Conservation (phyloP, 1,140 invertebrate species). For the Leucophenga varia region DNA sequence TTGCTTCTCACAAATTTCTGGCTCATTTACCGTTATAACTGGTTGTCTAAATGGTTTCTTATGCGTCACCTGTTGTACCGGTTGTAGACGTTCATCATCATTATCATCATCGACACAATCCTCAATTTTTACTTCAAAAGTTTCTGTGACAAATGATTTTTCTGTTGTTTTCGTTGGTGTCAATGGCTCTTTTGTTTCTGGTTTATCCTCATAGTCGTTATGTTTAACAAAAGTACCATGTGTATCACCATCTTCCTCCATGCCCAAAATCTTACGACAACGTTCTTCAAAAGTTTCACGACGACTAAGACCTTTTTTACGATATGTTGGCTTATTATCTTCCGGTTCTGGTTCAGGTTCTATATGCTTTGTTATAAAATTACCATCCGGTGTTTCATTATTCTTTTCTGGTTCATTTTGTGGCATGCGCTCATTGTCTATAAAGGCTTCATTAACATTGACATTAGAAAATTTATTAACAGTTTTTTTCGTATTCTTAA, state of each 20-base stretch:
- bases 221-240: conserved; percentile 29
- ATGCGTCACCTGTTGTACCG: background rate
- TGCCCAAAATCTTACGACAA: conserved; percentile 67
- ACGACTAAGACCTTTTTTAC: conserved; percentile 50
- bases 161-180: conserved; percentile 6
- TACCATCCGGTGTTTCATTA: conserved; percentile 38
- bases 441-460: too few relatives aligned
- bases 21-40: conserved; percentile 1
- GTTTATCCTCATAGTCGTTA: background rate
- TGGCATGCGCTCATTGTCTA: conserved; percentile 3
- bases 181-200: conserved; percentile 6
- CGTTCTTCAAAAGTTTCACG: conserved; percentile 71
- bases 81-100: conserved; percentile 26
- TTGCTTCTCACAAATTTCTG: too few relatives aligned
- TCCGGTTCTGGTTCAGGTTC: conserved; percentile 19
- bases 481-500: too few relatives aligned
- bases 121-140: conserved; percentile 46
- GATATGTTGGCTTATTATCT: conserved; percentile 25
- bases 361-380: conserved; percentile 32
- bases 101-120: conserved; percentile 44
- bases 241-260: conserved; percentile 56
- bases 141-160: conserved; percentile 14
- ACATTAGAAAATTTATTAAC: conserved; percentile 39
- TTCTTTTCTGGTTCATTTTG: background rate
- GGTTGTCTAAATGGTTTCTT: background rate